Evolutionary conservation across 2,888 invertebrate genomes (phyloP).

Genomic region (Sceliomorpha sp.): DNA sequence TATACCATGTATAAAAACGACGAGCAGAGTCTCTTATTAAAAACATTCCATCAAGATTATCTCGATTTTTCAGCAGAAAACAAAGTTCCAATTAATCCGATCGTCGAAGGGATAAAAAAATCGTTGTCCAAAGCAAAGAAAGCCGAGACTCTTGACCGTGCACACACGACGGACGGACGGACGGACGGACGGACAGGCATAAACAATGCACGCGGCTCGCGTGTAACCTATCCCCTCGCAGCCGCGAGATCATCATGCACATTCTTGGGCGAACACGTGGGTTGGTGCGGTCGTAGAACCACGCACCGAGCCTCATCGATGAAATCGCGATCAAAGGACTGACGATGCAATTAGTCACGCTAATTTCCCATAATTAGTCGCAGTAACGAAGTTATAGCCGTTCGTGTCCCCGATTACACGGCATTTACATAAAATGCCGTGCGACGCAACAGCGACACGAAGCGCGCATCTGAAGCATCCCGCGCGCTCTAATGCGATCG

Average conservation of each 20-base stretch:
- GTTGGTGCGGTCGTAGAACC: constrained; percentile 32
- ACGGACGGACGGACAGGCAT: too few relatives aligned
- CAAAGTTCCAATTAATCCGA: too few relatives aligned
- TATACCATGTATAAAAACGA: too few relatives aligned
- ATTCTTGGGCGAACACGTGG: constrained; percentile 32
- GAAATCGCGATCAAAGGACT: constrained; percentile 65
- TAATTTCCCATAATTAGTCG: constrained; percentile 72
- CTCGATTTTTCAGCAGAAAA: too few relatives aligned
- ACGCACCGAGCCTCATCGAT: constrained; percentile 59
- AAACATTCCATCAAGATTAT: too few relatives aligned
- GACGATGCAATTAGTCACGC: constrained; percentile 68
- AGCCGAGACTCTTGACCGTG: too few relatives aligned
- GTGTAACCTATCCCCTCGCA: background rate
- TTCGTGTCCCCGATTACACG: constrained; percentile 72
- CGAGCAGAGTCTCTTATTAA: too few relatives aligned
- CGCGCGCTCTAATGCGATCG: constrained; percentile 29
- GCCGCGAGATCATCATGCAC: background rate
- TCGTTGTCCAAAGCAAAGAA: too few relatives aligned
- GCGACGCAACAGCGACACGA: constrained; percentile 45
- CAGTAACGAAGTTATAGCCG: constrained; percentile 74
- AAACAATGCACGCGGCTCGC: background rate
- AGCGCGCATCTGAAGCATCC: constrained; percentile 7
- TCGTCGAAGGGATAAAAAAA: too few relatives aligned
- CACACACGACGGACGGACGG: too few relatives aligned
- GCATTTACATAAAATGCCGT: constrained; percentile 72